Conservation (phyloP, 2,888 invertebrate genomes). For the Sarcophaga subvicina region DNA sequence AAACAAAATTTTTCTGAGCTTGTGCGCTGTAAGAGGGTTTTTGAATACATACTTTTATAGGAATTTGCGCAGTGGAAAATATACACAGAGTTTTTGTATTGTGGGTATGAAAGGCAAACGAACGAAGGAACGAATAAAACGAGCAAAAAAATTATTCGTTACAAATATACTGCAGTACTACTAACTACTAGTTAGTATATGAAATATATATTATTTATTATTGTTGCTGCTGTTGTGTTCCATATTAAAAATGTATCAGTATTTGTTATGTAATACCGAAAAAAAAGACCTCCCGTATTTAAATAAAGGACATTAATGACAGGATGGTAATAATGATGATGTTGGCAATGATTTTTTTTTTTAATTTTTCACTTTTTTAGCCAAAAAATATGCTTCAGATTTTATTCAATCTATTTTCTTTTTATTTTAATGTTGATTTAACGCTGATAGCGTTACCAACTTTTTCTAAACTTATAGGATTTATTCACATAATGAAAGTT, state of each 20-base stretch:
- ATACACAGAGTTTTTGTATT: slow-evolving; percentile 47
- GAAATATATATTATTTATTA: slow-evolving; percentile 3
- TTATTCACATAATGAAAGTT: no score
- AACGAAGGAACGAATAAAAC: background rate
- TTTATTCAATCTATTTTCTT: background rate
- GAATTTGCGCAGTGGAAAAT: slow-evolving; percentile 79
- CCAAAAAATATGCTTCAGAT: background rate
- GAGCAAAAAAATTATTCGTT: background rate
- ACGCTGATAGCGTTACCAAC: no score
- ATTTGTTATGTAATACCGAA: slow-evolving; percentile 28
- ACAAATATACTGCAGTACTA: background rate
- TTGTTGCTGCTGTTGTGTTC: background rate
- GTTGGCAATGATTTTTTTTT: background rate
- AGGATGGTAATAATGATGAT: slow-evolving; percentile 8
- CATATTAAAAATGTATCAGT: slow-evolving; percentile 27
- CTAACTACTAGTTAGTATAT: slow-evolving; percentile 24
- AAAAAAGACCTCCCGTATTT: background rate
- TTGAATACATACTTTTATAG: slow-evolving; percentile 81
- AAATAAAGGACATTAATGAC: slow-evolving; percentile 26
- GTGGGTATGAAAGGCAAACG: background rate
- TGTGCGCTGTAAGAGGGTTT: slow-evolving; percentile 80
- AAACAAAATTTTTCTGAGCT: slow-evolving; percentile 75
- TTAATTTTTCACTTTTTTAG: background rate
- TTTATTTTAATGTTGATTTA: no score
- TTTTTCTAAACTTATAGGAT: no score